Evolutionary conservation across 2,797 vertebrate genomes (phyloP).

Genomic region (Sandelia bainsii): DNA sequence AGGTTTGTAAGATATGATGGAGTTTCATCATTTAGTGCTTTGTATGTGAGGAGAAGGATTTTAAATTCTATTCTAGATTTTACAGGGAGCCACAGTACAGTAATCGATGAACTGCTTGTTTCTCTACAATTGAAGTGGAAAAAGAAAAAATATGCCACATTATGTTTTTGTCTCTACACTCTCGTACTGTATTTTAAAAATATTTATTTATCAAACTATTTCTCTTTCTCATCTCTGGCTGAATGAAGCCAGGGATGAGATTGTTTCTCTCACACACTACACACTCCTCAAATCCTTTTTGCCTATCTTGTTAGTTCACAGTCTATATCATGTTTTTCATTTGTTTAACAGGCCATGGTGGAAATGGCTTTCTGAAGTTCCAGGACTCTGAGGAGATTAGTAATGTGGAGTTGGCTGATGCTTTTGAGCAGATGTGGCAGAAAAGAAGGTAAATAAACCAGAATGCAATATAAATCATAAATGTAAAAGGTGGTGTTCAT

Average conservation of each 20-base stretch:
- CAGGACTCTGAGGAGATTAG: constrained; percentile 99
- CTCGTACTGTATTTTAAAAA: neutral
- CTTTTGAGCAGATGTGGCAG: constrained; percentile 99
- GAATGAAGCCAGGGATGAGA: too few species aligned
- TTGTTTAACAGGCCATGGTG: constrained; percentile 90
- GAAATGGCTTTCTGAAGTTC: constrained; percentile 98
- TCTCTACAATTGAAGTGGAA: too few species aligned
- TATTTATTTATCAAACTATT: neutral
- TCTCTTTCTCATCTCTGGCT: neutral
- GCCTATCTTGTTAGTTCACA: neutral
- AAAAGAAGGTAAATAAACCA: constrained; percentile 89
- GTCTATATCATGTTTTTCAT: constrained; percentile 29
- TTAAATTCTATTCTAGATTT: too few species aligned
- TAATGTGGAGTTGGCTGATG: constrained; percentile 97
- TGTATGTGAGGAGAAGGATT: too few species aligned
- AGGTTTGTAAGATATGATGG: too few species aligned
- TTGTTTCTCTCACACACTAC: too few species aligned
- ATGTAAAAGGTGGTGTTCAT: too few species aligned
- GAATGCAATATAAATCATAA: neutral
- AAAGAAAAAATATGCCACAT: too few species aligned
- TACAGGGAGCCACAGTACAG: too few species aligned
- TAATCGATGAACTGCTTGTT: too few species aligned
- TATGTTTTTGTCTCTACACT: neutral
- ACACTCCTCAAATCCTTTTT: neutral
- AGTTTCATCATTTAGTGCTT: too few species aligned